Evolutionary conservation across 2,113 vertebrate genomes (phyloP).

Genomic region (Cynopterus brachyotis): DNA sequence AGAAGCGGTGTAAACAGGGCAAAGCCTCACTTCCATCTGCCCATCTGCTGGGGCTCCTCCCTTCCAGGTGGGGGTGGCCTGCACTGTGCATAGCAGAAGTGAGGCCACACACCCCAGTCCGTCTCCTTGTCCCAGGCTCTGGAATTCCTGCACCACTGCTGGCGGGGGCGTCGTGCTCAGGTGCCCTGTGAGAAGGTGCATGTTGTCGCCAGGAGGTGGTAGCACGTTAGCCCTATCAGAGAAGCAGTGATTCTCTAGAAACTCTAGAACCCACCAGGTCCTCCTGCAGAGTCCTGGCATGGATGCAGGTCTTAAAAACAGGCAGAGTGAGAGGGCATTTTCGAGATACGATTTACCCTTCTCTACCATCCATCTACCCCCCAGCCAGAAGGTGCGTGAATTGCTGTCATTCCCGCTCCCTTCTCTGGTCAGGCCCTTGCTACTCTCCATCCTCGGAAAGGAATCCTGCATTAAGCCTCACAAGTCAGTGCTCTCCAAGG

Average conservation of each 20-base stretch:
- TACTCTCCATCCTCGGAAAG: neutral
- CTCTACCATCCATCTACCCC: neutral
- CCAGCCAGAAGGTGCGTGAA: fast-evolving
- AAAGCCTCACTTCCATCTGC: no score
- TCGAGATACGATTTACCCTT: neutral
- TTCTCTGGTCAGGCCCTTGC: neutral
- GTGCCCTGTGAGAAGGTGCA: neutral
- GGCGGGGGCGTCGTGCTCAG: neutral
- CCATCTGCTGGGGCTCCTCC: neutral
- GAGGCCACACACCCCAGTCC: neutral
- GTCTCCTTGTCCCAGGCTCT: neutral
- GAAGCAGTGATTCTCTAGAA: neutral
- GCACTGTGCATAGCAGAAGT: neutral
- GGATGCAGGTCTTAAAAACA: neutral
- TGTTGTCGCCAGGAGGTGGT: neutral
- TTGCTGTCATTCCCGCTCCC: no score
- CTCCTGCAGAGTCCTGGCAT: neutral
- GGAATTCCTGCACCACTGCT: no score
- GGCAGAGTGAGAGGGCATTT: neutral
- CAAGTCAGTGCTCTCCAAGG: neutral
- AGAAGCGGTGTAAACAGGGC: neutral
- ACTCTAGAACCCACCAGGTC: neutral
- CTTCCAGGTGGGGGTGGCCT: neutral
- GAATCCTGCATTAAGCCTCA: neutral
- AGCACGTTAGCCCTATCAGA: neutral